Conservation (phyloP, 2,113 vertebrate genomes). For the Scortum barcoo region DNA sequence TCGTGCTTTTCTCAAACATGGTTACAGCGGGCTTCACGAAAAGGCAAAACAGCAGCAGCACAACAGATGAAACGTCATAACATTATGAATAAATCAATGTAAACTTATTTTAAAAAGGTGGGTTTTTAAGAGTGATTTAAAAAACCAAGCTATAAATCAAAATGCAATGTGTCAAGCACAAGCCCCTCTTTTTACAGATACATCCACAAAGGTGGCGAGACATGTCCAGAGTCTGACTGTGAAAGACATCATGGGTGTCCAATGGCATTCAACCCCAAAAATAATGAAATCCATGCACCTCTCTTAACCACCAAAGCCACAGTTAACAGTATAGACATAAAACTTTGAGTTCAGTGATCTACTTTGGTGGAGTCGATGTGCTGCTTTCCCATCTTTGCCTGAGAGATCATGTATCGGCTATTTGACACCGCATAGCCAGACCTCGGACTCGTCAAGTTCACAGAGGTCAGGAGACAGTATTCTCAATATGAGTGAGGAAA, state of each 20-base stretch:
- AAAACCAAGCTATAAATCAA: neutral
- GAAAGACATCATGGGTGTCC: neutral
- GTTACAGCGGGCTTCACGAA: neutral
- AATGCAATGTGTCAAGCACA: neutral
- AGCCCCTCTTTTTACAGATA: neutral
- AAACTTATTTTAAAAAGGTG: neutral
- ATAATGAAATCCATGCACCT: neutral
- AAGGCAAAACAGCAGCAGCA: neutral
- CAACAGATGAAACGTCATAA: too few relatives aligned
- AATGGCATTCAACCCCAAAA: neutral
- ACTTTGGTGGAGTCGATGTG: neutral
- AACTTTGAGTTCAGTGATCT: too few relatives aligned
- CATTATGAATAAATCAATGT: neutral
- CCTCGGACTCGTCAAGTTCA: constrained; percentile 9
- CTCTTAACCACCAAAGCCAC: neutral
- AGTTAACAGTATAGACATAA: neutral
- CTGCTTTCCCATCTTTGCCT: too few relatives aligned
- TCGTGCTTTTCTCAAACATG: neutral
- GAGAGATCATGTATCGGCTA: too few relatives aligned
- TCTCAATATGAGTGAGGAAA: neutral
- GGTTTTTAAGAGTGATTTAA: too few relatives aligned
- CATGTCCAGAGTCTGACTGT: neutral
- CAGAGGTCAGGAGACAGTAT: neutral
- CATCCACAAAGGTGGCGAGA: neutral
- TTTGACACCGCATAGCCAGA: constrained; percentile 6